phyloP scores from a whole-genome alignment of 2,113 vertebrate genomes.

The Axis porcinus region DNA sequence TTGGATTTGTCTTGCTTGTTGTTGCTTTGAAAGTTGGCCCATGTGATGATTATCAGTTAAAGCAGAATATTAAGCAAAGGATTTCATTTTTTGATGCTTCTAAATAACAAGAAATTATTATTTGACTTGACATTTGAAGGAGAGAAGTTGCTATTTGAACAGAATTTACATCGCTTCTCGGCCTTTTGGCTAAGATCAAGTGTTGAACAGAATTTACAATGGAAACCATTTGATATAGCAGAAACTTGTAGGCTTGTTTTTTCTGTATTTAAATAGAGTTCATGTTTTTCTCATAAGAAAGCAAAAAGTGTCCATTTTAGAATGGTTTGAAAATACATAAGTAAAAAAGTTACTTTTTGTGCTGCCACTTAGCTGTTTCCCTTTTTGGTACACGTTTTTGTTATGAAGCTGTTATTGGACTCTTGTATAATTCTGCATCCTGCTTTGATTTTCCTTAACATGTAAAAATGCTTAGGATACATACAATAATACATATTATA shows the following conservation, averaged over 20 bases:
- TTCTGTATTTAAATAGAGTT: neutral
- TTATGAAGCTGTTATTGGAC: neutral
- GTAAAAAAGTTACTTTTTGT: neutral
- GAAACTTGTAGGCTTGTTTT: neutral
- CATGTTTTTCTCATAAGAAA: constrained; percentile 13
- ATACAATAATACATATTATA: neutral
- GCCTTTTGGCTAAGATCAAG: too few species aligned
- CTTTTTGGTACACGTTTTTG: neutral
- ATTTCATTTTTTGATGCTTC: neutral
- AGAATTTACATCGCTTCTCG: too few species aligned
- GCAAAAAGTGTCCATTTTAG: neutral
- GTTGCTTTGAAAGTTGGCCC: neutral
- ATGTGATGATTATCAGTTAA: neutral
- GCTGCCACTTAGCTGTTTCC: neutral
- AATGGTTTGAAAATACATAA: neutral
- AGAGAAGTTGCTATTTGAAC: neutral
- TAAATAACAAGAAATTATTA: neutral
- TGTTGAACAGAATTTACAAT: neutral
- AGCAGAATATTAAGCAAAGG: neutral
- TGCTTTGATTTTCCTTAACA: constrained; percentile 16
- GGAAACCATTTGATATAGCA: neutral
- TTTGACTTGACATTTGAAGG: neutral
- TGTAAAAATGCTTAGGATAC: neutral
- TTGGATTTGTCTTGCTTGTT: neutral
- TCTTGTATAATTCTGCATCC: neutral